Conservation (phyloP, 2,888 invertebrate species). For the Brachyopa scutellaris region DNA sequence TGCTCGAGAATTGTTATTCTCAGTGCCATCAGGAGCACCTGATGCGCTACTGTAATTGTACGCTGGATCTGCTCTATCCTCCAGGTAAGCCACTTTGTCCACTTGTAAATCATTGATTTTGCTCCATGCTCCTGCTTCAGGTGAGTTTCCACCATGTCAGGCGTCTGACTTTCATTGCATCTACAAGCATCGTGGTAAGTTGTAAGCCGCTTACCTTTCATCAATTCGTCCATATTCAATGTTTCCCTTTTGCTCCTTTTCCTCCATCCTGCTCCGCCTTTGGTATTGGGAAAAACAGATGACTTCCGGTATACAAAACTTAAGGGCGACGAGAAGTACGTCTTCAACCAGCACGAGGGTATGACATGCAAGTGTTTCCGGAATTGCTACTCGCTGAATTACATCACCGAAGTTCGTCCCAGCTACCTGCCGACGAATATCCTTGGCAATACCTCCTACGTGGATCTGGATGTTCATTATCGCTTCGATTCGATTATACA, state of each 20-base stretch:
- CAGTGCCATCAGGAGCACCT: conserved; percentile 81
- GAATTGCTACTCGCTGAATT: conserved; percentile 80
- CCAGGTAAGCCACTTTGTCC: conserved; percentile 75
- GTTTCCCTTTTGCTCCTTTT: background rate
- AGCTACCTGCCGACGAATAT: conserved; percentile 77
- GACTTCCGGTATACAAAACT: conserved; percentile 77
- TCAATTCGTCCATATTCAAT: no score
- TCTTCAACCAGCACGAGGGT: conserved; percentile 76
- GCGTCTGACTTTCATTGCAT: conserved; percentile 78
- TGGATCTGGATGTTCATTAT: conserved; percentile 82
- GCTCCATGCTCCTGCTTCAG: background rate
- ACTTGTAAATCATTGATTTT: conserved; percentile 52
- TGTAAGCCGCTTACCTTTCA: conserved; percentile 25
- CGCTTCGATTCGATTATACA: conserved; percentile 81
- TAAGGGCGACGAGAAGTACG: conserved; percentile 76
- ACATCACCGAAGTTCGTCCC: conserved; percentile 77
- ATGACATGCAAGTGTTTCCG: conserved; percentile 81
- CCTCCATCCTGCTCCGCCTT: no score
- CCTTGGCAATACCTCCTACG: conserved; percentile 77
- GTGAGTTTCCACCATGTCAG: conserved; percentile 74
- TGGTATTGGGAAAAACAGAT: conserved; percentile 74
- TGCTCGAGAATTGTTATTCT: conserved; percentile 79
- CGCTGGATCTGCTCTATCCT: conserved; percentile 80
- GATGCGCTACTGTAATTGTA: conserved; percentile 80
- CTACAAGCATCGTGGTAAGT: conserved; percentile 78